These are phyloP conservation scores for Gasteruption jaculator DNA, from an alignment of 2,888 invertebrate species.

Conservation along the genomic window DNA sequence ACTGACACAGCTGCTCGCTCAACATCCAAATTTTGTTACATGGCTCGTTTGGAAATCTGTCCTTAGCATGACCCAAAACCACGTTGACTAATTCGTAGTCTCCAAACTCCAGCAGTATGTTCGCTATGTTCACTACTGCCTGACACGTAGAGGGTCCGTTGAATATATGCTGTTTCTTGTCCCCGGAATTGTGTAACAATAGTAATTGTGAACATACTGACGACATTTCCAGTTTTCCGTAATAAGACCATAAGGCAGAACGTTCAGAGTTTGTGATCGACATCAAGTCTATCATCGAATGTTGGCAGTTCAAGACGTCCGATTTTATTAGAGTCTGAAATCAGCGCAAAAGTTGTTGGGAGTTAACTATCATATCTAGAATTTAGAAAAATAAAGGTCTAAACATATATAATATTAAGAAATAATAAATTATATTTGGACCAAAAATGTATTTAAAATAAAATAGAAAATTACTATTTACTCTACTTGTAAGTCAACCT, in stretches of 20 bases:
- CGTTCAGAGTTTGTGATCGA: conserved; percentile 77
- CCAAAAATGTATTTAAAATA: neutral
- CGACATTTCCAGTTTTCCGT: conserved; percentile 83
- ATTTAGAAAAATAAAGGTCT: no score
- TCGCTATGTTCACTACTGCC: conserved; percentile 66
- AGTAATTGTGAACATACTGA: conserved; percentile 76
- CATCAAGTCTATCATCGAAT: conserved; percentile 76
- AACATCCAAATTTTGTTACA: conserved; percentile 63
- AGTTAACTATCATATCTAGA: no score
- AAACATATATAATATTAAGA: no score
- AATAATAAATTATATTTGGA: conserved; percentile 1
- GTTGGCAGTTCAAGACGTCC: conserved; percentile 80
- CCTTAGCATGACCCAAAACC: conserved; percentile 61
- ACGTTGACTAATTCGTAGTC: conserved; percentile 58
- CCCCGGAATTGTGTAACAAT: conserved; percentile 71
- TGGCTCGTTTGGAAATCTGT: conserved; percentile 63
- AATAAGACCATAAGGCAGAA: conserved; percentile 82
- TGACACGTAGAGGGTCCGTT: conserved; percentile 68
- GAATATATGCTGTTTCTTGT: conserved; percentile 54
- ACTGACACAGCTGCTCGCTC: conserved; percentile 58
- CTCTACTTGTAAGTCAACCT: no score
- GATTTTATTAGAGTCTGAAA: conserved; percentile 76
- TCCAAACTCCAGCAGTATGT: conserved; percentile 57
- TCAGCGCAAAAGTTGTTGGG: conserved; percentile 25
- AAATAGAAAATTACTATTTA: neutral